A percentile compares a stretch with the other conserved stretches of the same genome.
Conservation (phyloP, 2,797 vertebrate species). For the Myotis vivesi region DNA sequence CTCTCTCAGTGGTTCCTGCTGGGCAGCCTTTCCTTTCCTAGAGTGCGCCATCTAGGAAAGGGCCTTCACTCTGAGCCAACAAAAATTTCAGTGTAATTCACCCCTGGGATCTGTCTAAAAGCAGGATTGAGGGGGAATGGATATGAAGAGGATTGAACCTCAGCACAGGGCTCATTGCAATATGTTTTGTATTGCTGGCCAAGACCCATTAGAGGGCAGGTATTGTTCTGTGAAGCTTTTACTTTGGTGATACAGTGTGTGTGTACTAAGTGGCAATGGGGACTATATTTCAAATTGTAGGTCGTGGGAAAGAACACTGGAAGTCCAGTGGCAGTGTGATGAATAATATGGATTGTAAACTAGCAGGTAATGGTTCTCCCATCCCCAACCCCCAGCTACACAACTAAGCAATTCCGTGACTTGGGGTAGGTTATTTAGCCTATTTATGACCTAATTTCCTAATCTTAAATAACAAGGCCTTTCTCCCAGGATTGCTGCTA, state of each 20-base stretch:
- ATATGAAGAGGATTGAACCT: not conserved
- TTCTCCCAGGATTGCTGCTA: not conserved
- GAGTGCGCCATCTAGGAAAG: not conserved
- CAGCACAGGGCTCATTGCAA: not conserved
- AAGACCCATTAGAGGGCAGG: not conserved
- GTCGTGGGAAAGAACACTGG: not conserved
- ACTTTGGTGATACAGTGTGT: not conserved
- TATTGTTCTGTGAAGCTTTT: not conserved
- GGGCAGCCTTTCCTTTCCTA: not conserved
- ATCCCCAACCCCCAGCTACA: not conserved
- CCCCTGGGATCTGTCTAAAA: not conserved
- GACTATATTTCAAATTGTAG: not conserved
- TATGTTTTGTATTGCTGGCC: not conserved
- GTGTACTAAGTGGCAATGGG: not conserved
- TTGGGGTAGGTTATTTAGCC: not conserved
- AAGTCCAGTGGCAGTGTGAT: not conserved
- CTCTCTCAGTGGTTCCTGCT: not conserved
- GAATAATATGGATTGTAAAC: not conserved
- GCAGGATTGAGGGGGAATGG: not conserved
- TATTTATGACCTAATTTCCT: not conserved
- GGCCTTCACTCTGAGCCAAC: not conserved
- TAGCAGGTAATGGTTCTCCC: not conserved
- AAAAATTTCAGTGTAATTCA: not conserved
- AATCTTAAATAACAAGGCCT: not conserved
- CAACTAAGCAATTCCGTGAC: not conserved